phyloP scores from a whole-genome alignment of 2,888 invertebrate species.

The Nebria salina region DNA sequence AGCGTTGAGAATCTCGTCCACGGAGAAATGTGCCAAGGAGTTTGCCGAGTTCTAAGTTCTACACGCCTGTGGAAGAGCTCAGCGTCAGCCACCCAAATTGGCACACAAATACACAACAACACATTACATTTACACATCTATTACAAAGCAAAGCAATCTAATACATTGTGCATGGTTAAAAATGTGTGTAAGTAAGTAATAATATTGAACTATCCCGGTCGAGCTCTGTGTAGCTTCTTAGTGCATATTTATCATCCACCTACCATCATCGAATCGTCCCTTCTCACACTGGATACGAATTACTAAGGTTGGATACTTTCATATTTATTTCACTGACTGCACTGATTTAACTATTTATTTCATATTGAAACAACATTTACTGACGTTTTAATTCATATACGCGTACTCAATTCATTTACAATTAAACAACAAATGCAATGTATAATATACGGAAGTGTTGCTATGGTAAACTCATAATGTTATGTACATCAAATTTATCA shows the following conservation, averaged over 20 bases:
- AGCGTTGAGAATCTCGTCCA: slow-evolving; percentile 96
- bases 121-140: slow-evolving; percentile 16
- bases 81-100: slow-evolving; percentile 53
- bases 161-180: slow-evolving; percentile 32
- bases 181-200: slow-evolving; percentile 27
- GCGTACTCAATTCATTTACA: too few species aligned
- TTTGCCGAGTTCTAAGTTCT: slow-evolving; percentile 94
- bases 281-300: neutral
- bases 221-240: slow-evolving; percentile 43
- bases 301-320: slow-evolving; percentile 33
- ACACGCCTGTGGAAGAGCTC: slow-evolving; percentile 51
- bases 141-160: slow-evolving; percentile 2
- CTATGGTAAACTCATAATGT: neutral
- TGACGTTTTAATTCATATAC: too few species aligned
- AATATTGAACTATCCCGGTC: slow-evolving; percentile 17
- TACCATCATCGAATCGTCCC: slow-evolving; percentile 2
- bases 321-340: neutral
- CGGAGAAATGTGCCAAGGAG: slow-evolving; percentile 99
- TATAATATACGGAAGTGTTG: neutral
- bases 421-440: neutral
- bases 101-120: slow-evolving; percentile 56
- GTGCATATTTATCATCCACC: slow-evolving; percentile 37
- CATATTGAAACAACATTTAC: neutral
- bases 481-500: too few species aligned
- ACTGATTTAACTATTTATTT: neutral